Conservation (phyloP, 2,888 invertebrate genomes). For the Craniophora ligustri region DNA sequence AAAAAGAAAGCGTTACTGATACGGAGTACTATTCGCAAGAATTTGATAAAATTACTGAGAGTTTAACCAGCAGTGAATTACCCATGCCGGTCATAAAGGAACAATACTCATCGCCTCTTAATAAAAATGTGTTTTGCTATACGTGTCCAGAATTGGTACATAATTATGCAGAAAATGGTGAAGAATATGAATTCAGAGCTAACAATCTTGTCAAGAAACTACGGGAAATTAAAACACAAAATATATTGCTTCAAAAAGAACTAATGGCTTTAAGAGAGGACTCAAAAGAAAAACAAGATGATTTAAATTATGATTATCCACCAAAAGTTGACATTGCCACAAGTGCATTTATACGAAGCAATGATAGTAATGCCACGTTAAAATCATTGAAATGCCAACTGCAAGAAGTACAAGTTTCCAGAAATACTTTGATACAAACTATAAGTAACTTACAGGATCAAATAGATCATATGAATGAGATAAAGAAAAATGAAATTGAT, state of each 20-base stretch:
- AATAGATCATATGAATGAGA: constrained; percentile 66
- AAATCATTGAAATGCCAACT: constrained; percentile 69
- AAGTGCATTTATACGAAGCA: constrained; percentile 54
- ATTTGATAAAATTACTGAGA: constrained; percentile 44
- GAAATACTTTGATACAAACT: constrained; percentile 67
- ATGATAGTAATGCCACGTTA: constrained; percentile 63
- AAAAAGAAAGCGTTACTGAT: constrained; percentile 54
- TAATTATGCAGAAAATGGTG: constrained; percentile 23
- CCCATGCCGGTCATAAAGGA: constrained; percentile 14
- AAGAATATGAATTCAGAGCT: constrained; percentile 69
- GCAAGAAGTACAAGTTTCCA: constrained; percentile 70
- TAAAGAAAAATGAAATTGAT: constrained; percentile 73
- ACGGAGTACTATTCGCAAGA: constrained; percentile 61
- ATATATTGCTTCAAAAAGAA: constrained; percentile 71
- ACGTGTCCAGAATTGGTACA: constrained; percentile 53
- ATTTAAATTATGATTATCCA: constrained; percentile 46
- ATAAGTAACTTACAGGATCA: constrained; percentile 68
- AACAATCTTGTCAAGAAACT: constrained; percentile 75
- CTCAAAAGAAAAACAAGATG: constrained; percentile 49
- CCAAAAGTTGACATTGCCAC: constrained; percentile 66
- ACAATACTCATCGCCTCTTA: constrained; percentile 19
- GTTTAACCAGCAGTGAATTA: constrained; percentile 44
- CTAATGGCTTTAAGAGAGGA: constrained; percentile 67
- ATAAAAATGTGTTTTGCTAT: constrained; percentile 56
- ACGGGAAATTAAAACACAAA: constrained; percentile 80